Base-by-base conservation (phyloP, 2,797 vertebrate genomes). In the Tamandua tetradactyla region DNA sequence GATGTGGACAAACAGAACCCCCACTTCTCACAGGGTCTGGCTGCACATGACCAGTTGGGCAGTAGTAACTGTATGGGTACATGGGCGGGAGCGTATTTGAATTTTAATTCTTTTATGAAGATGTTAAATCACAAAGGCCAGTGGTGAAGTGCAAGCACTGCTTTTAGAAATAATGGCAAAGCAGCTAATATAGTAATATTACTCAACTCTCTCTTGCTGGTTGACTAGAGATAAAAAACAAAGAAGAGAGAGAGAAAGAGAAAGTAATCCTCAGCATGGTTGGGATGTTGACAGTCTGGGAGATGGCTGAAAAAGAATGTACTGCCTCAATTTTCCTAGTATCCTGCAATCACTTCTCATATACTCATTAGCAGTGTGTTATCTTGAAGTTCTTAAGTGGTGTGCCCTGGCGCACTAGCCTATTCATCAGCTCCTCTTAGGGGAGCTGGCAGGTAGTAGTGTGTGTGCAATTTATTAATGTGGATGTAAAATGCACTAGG, bases 171-270 rank as follows among this genome's bases (percentile, higher is more conserved):
- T 81, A n/a, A 74, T 1, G 8, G 52, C 30, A 59, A 80, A 47
- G 22, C 32, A 42, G 55, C 57, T 82, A 40, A 71, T 27, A 42
- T 3, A 91, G 69, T 47, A 80, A 66, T 47, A 14, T 30, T 42
- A 78, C 22, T 55, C 32, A 40, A 57, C 75, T 88, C 89, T 76
- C 91, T 86, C 64, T 79, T 89, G 64, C n/a, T 82, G 49, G 30
- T 10, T 42, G 27, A 49, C 42, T 75, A 30, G 17, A 7, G 7
- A 52, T 22, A 12, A 32, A 4, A 2, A n/a, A n/a, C n/a, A n/a
- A n/a, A n/a, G n/a, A n/a, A n/a, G 30, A 69, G 5, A 3, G 49
- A 17, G 49, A 17, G 55, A 68, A 27, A 42, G 52, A 64, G 35
- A n/a, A 69, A 84, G 20, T n/a, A 37, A 20, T 44, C 35, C 32